Base-by-base conservation (phyloP, 2,113 vertebrate species). In the Polyodon spathula region DNA sequence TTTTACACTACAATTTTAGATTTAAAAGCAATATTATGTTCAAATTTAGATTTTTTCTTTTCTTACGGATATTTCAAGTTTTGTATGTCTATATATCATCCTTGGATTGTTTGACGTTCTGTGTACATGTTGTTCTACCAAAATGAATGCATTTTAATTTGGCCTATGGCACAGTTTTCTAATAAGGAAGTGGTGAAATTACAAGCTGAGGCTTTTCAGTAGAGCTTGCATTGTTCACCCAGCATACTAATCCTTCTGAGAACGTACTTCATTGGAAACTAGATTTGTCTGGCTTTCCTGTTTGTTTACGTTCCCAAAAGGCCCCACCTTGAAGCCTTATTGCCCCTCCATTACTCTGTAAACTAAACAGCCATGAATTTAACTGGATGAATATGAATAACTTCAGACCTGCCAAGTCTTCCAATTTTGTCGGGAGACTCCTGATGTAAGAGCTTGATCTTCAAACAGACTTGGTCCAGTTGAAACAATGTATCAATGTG, bases 141-240 rank as follows among this genome's bases (percentile, higher is more conserved):
- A n/a, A 59, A 15, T 59, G 54, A 58, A 59, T 54, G 50, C 50
- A 54, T 54, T 64, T 59, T 59, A 50, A 59, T 59, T 59, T 54
- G 40, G 40, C 56, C 38, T 27, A 54, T 43, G 57, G 63, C 57
- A 14, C 41, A 41, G 27, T 4, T 46, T 59, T 54, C 57, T 64
- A 64, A 64, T 59, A 46, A 37, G 12, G 14, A 40, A 41, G 40
- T n/a, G 40, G 50, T 64, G 48, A 52, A 64, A 54, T 46, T 59
- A 16, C 43, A 58, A 38, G 6, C 11, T 55, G 44, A 42, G 54
- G 6, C 12, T 59, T 54, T 64, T 51, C 57, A 54, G 48, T 51
- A 59, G 63, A 59, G 57, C 40, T 64, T 54, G 50, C 37, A 58
- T 58, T 40, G 37, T 58, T 27, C 39, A 57, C 44, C 46, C 48